Evolutionary conservation across 35 echinoderm and acorn worm species (phyloP).

Genomic region (Anneissia japonica): DNA sequence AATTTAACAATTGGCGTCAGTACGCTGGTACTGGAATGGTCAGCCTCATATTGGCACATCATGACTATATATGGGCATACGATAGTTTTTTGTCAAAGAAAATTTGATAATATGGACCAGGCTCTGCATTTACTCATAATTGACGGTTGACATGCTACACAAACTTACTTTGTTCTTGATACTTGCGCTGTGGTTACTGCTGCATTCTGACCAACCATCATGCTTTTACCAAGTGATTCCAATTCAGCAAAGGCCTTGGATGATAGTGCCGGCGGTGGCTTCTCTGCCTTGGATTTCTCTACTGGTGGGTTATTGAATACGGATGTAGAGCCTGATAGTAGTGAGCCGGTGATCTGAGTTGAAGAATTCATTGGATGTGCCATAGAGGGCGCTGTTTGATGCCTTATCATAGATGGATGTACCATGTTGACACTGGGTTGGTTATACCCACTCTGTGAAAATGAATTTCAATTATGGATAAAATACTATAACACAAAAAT

Average conservation of each 20-base stretch:
- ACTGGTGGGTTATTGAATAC: not conserved
- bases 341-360: not conserved
- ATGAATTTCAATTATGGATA: too few relatives aligned
- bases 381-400: not conserved
- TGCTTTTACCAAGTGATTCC: conserved; percentile 52
- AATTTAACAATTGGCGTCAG: too few relatives aligned
- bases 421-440: not conserved
- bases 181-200: not conserved
- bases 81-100: too few relatives aligned
- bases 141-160: too few relatives aligned
- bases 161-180: not conserved
- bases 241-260: conserved; percentile 53
- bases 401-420: not conserved
- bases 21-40: too few relatives aligned
- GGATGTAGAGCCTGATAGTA: not conserved
- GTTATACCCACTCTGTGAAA: not conserved
- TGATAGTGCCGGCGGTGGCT: not conserved
- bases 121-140: too few relatives aligned
- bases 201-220: conserved; percentile 43
- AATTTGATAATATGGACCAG: too few relatives aligned
- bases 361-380: not conserved
- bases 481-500: too few relatives aligned
- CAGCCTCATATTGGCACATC: too few relatives aligned
- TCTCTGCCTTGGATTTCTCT: not conserved
- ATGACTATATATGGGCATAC: too few relatives aligned